phyloP scores from a whole-genome alignment of 2,888 invertebrate species.

The Troides aeacus region DNA sequence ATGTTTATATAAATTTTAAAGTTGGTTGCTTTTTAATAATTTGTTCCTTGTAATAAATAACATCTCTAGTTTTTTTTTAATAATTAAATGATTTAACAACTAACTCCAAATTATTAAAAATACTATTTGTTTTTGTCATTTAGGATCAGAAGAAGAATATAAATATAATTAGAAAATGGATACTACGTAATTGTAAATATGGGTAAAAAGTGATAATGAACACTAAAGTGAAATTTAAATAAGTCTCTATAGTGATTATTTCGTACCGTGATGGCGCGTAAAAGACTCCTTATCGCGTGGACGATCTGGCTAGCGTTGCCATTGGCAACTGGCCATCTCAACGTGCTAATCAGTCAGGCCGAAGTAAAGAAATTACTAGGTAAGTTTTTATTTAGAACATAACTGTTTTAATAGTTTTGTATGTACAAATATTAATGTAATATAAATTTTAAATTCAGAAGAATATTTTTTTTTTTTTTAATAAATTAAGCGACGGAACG shows the following conservation, averaged over 20 bases:
- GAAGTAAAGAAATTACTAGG: constrained; percentile 90
- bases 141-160: constrained; percentile 22
- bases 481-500: no score
- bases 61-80: constrained; percentile 16
- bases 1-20: background rate
- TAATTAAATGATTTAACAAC: background rate
- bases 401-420: background rate
- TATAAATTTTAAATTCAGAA: no score
- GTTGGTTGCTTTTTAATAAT: background rate
- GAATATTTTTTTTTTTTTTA: no score
- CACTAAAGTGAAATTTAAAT: constrained; percentile 66
- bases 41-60: background rate
- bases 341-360: constrained; percentile 89
- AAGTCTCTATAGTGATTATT: constrained; percentile 55
- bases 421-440: background rate
- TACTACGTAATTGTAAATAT: constrained; percentile 38
- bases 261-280: constrained; percentile 55
- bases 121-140: constrained; percentile 12
- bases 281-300: constrained; percentile 66
- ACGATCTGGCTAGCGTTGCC: constrained; percentile 71
- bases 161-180: constrained; percentile 41
- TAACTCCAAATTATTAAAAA: background rate
- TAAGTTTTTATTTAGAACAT: constrained; percentile 63
- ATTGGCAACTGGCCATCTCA: constrained; percentile 84
- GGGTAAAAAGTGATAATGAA: constrained; percentile 50